A percentile compares a stretch with the other conserved stretches of the same genome.
phyloP scores from a whole-genome alignment of 2,113 vertebrate species.

The Myocastor coypus region DNA sequence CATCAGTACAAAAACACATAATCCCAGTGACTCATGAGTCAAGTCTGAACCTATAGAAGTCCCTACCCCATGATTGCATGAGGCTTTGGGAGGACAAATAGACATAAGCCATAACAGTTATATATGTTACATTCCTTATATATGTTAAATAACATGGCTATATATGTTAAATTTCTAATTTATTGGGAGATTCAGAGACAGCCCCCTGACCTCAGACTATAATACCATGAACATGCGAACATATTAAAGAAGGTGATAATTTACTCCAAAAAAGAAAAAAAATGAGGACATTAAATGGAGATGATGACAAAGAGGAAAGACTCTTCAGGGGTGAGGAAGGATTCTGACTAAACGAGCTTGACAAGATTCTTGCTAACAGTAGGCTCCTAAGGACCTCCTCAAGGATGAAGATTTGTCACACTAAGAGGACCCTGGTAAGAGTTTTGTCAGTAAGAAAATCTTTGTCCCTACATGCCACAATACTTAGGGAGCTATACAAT shows the following conservation, averaged over 20 bases:
- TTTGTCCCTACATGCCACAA: neutral
- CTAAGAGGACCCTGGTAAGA: neutral
- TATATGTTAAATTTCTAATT: neutral
- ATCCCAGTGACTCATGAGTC: no score
- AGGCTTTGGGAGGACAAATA: no score
- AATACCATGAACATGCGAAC: neutral
- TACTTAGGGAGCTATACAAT: neutral
- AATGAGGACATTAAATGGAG: rapidly evolving
- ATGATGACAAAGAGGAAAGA: neutral
- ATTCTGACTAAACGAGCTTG: neutral
- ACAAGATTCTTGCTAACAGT: neutral
- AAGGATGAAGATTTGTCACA: neutral
- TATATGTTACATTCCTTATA: neutral
- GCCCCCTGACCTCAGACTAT: neutral
- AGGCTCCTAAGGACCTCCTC: neutral
- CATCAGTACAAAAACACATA: no score
- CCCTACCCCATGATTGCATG: no score
- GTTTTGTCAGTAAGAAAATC: neutral
- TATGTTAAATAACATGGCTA: no score
- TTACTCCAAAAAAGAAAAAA: neutral
- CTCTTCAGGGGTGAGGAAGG: neutral
- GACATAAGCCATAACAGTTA: neutral
- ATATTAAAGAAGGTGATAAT: neutral
- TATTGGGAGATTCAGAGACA: neutral
- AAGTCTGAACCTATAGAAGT: no score